Base-by-base conservation (phyloP, 1,140 invertebrate genomes). In the Magallana gigas region DNA sequence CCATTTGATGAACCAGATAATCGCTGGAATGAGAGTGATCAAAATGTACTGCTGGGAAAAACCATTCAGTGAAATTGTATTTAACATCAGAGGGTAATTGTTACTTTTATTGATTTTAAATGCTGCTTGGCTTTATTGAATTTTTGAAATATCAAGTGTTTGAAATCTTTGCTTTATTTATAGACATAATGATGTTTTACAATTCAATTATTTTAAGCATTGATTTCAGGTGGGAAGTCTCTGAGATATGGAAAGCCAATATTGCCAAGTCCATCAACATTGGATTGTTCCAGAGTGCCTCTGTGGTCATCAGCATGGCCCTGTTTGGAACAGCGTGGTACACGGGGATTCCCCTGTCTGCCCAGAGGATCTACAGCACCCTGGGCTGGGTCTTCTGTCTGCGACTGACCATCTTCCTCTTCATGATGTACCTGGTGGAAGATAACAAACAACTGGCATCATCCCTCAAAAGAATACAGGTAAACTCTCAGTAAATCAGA, bases 21-120 rank as follows among this genome's bases (percentile, higher is more conserved):
- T 98, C 36, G 96, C 96, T 83, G 97, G 97, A 2, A 97, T 98
- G 89, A 97, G 97, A 94, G 96, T 97, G 56, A 97, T 98, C 85
- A 98, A 98, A 95, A 97, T 98, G 97, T 89, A 91, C 85, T 91
- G 90, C 64, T 90, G 89, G 89, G 90, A 91, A 36, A 85, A 87
- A 81, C 84, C 89, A 16, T 90, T 91, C 59, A 85, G 82, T 60
- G 59, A 64, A 7, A 36, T 86, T 11, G 88, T 91, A 8, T 60
- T 76, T 7, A 68, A 48, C 18, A 9, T 90, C 16, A 80, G 90
- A 68, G 85, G 76, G 90, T 90, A 83, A 84, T 58, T 85, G 14
- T 64, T 48, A 48, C 36, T 48, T 48, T 5, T 5, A 48, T 2
- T 48, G 36, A 48, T 48, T 2, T 48, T 48, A 2, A 48, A 48